Base-by-base conservation (phyloP, 2,888 invertebrate genomes). In the Chelonus formosanus region DNA sequence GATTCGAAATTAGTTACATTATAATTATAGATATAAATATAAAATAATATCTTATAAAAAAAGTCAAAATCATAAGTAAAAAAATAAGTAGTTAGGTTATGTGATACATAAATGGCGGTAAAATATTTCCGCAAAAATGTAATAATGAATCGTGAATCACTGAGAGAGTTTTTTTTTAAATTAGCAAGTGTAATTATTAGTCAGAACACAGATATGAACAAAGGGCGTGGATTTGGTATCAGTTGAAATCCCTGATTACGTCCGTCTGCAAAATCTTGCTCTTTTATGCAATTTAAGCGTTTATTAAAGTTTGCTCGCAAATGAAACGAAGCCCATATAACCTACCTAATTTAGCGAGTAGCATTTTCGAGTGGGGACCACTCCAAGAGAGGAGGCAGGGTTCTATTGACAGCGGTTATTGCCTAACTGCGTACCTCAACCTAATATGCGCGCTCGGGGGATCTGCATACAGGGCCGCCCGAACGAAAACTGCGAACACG, bases 281-380 rank as follows among this genome's bases (percentile, higher is more conserved):
- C 84, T 84, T 84, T 84, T 84, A 84, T 83, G 84, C 84, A 84
- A 84, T 84, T 84, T 83, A 80, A 82, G 80, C 83, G 83, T 82
- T 84, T 84, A 84, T 84, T 84, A 84, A 84, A 84, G 84, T 84
- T 84, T 84, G 84, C 84, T 84, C 83, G 84, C 84, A 82, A 84
- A 84, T 83, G 84, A 84, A 84, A 84, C 83, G 84, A 84, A 84
- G 79, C 83, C 83, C 83, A 84, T 84, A 84, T 84, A 84, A 84
- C 84, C 84, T 82, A 84, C 84, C 84, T 84, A 84, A 84, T 84
- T 84, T 84, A 82, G 84, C 83, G 83, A 84, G 84, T 83, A 82
- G 84, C 82, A 78, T 82, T 83, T 82, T 84, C 82, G 80, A 84
- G 83, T 84, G 83, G 82, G 79, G 79, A 74, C 80, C 78, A 80